These are phyloP conservation scores for Amphimallon solstitiale DNA, from an alignment of 2,888 invertebrate genomes.

Conservation along the genomic window DNA sequence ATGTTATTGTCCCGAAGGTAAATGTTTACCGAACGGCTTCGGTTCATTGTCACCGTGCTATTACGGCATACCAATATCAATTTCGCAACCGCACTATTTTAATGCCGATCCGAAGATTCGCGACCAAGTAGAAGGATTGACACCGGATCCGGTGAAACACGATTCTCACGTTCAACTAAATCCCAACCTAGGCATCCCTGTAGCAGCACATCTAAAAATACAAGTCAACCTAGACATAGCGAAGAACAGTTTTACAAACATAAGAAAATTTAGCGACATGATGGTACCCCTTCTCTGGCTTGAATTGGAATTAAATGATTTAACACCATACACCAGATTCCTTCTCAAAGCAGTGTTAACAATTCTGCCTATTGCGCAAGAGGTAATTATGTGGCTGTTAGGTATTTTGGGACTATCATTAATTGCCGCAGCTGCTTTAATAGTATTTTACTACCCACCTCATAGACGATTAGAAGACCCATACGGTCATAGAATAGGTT, in stretches of 20 bases:
- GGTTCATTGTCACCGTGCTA: constrained; percentile 66
- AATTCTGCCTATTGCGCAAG: constrained; percentile 47
- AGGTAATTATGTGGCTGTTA: constrained; percentile 40
- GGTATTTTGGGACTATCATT: constrained; percentile 53
- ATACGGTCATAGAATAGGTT: constrained; percentile 47
- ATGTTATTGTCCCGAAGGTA: constrained; percentile 74
- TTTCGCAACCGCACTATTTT: constrained; percentile 72
- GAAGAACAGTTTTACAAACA: constrained; percentile 69
- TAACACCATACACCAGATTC: constrained; percentile 48
- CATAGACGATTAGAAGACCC: constrained; percentile 43
- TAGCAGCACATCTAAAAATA: constrained; percentile 71
- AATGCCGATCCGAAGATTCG: constrained; percentile 70
- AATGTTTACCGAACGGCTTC: constrained; percentile 73
- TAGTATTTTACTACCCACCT: constrained; percentile 38
- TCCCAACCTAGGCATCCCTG: constrained; percentile 76
- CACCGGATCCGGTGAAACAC: constrained; percentile 69
- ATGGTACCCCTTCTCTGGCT: constrained; percentile 79
- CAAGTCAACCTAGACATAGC: constrained; percentile 80
- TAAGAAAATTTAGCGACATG: constrained; percentile 71
- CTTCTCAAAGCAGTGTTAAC: constrained; percentile 48
- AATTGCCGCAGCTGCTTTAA: constrained; percentile 44
- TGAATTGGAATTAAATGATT: constrained; percentile 65
- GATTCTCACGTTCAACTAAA: constrained; percentile 73
- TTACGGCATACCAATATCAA: constrained; percentile 75
- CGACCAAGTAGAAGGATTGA: constrained; percentile 70